Evolutionary conservation across 2,888 invertebrate genomes (phyloP), one percentile per base, ranked within the genome.

Genomic region (Ryuthela nishihirai): DNA sequence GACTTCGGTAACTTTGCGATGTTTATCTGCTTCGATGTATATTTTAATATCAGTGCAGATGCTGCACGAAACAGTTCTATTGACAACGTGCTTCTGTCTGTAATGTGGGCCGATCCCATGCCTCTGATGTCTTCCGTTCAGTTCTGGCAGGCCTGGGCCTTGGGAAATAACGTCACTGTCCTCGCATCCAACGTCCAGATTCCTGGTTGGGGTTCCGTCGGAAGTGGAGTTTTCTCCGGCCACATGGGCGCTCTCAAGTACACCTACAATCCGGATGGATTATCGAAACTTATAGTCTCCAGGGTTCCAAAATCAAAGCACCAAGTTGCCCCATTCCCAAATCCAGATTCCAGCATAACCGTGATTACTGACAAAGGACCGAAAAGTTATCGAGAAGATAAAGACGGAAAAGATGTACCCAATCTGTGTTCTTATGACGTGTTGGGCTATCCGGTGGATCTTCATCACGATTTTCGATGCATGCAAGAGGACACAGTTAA

Each of bases 41-140:
- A 88, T 65, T 90, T 86, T 75, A 79, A 83, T 67, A 75, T 80
- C 4, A 89, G 89, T 0, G 75, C 84, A 6, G 77, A 80, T 55
- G 73, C 82, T 9, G 76, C 82, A 0, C 73, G 78, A 62, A 75
- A 80, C 45, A 66, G 73, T 2, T 76, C 78, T 1, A 69, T 85
- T 1, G 81, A 78, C 17, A 82, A 86, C 67, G 73, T 88, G 10
- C 73, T 85, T 1, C 85, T 81, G 67, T 79, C 86, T 0, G 82
- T 85, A 0, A 84, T 85, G 74, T 92, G 91, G 91, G 85, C 85
- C 68, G 85, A 88, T 0, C 85, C 87, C 69, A 72, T 88, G 54
- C 92, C 92, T 0, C 88, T 84, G 70, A 36, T 39, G 15, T 12
- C 43, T 24, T 59, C 83, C 40, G 77, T 82, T 0, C 82, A 86